Evolutionary conservation across 2,888 invertebrate species (phyloP).

Genomic region (Tachystola acroxantha): DNA sequence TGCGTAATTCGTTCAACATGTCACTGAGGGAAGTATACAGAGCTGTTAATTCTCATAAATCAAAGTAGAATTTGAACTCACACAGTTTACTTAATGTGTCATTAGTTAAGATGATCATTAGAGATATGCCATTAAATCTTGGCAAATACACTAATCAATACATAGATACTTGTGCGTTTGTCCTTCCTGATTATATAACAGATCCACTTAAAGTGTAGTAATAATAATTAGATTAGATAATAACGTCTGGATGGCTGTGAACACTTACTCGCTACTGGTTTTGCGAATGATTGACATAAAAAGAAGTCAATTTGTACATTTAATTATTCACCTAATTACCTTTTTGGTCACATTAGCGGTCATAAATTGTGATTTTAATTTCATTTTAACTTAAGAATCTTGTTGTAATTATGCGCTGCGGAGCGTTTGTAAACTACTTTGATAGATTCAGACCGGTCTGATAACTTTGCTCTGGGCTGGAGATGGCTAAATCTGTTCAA

Average conservation of each 20-base stretch:
- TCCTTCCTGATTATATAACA: slow-evolving; percentile 15
- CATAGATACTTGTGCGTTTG: not conserved
- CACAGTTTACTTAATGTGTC: not conserved
- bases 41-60: slow-evolving; percentile 28
- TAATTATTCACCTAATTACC: slow-evolving; percentile 2
- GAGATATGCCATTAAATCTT: not conserved
- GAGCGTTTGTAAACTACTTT: not conserved
- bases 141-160: not conserved
- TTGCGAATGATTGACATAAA: slow-evolving; percentile 20
- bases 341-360: slow-evolving; percentile 5
- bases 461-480: not conserved
- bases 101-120: not conserved
- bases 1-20: slow-evolving; percentile 62
- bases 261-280: slow-evolving; percentile 31
- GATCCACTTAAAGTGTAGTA: slow-evolving; percentile 24
- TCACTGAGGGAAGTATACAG: slow-evolving; percentile 45
- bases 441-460: not conserved
- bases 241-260: slow-evolving; percentile 15
- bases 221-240: slow-evolving; percentile 43
- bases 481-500: too few relatives aligned
- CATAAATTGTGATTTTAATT: slow-evolving; percentile 2
- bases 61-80: not conserved
- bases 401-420: not conserved
- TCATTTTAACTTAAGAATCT: slow-evolving; percentile 1
- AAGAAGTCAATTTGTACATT: slow-evolving; percentile 10